A percentile compares a stretch with the other conserved stretches of the same genome.
phyloP scores from a whole-genome alignment of 2,113 vertebrate genomes.

The Sinocyclocheilus rhinocerous region DNA sequence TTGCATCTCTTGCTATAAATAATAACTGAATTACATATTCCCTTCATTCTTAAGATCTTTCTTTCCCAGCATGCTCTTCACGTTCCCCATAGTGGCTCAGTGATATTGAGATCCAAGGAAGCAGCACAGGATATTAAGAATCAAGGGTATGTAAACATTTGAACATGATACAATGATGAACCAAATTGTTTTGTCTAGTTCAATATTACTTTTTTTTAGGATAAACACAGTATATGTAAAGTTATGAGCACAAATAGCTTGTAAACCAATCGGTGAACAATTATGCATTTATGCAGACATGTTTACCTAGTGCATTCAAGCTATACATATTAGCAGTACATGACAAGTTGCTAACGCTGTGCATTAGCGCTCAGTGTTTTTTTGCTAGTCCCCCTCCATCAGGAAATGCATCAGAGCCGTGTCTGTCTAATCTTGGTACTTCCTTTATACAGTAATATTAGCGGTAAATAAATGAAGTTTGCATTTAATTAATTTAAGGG shows the following conservation, averaged over 20 bases:
- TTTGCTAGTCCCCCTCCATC: neutral
- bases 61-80: neutral
- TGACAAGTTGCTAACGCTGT: neutral
- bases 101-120: neutral
- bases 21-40: neutral
- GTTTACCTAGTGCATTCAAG: neutral
- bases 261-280: neutral
- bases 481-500: constrained; percentile 35
- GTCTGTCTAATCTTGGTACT: constrained; percentile 17
- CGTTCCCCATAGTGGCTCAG: neutral
- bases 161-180: neutral
- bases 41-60: neutral
- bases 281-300: neutral
- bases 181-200: neutral
- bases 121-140: constrained; percentile 14
- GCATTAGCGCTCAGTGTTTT: neutral
- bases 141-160: neutral
- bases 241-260: neutral
- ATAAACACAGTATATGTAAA: neutral
- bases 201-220: neutral
- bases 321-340: neutral
- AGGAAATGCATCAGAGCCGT: neutral
- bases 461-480: constrained; percentile 24
- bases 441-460: constrained; percentile 17
- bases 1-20: too few relatives aligned